phyloP scores from a whole-genome alignment of 1,140 invertebrate genomes.

The Brachionus angularis region DNA sequence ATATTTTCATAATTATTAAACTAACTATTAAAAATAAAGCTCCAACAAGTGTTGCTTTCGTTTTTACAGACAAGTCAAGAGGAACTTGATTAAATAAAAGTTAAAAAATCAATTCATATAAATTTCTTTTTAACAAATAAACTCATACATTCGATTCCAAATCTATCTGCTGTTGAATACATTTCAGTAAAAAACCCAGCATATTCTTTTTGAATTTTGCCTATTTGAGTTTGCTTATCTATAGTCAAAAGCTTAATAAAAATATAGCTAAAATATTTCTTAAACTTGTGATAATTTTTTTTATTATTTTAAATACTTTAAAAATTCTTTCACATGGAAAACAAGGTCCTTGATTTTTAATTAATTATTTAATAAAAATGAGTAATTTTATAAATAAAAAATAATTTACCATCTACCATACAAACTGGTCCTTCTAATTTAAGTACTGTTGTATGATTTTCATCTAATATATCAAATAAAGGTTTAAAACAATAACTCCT shows the following conservation, averaged over 20 bases:
- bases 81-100: constrained; percentile 47
- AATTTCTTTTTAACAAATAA: no score
- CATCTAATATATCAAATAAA: constrained; percentile 22
- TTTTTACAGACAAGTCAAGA: constrained; percentile 46
- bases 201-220: constrained; percentile 28
- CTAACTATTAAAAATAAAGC: constrained; percentile 45
- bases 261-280: no score
- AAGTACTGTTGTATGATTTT: neutral
- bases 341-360: neutral
- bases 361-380: neutral
- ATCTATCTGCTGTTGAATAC: constrained; percentile 13
- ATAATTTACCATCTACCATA: constrained; percentile 38
- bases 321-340: constrained; percentile 11
- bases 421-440: constrained; percentile 28
- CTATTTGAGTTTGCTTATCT: constrained; percentile 21
- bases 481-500: constrained; percentile 17
- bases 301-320: neutral
- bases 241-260: constrained; percentile 1
- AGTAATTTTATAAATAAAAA: neutral
- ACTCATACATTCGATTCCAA: constrained; percentile 10
- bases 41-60: constrained; percentile 40
- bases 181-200: constrained; percentile 25
- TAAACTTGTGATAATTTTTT: neutral
- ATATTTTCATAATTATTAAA: neutral
- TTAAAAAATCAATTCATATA: neutral